Percentiles rank a stretch among this genome's conserved stretches.
Conservation (phyloP, 2,113 vertebrate genomes). For the Ceyx margarethae region DNA sequence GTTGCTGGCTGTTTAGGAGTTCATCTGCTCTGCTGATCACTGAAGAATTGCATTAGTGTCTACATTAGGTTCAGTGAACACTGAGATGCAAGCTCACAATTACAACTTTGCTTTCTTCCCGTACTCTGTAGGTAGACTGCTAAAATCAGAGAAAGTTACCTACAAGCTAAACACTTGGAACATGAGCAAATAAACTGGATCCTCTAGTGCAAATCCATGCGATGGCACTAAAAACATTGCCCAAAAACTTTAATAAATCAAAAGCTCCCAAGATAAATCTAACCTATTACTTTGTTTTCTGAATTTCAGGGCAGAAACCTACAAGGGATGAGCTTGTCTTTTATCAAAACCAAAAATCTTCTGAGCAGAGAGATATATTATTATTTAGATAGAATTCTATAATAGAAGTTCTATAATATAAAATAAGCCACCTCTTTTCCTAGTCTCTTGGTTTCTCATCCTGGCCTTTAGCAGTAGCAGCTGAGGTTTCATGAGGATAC, state of each 20-base stretch:
- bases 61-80: background rate
- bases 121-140: background rate
- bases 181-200: background rate
- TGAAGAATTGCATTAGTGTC: background rate
- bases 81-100: background rate
- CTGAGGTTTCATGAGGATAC: background rate
- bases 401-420: background rate
- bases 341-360: background rate
- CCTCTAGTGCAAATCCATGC: background rate
- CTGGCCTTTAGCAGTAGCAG: background rate
- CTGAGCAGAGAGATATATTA: background rate
- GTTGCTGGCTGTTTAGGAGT: background rate
- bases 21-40: background rate
- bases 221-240: background rate
- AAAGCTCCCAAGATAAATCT: background rate
- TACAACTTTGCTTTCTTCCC: background rate
- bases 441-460: background rate
- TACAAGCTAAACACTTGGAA: background rate
- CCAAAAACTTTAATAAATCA: background rate
- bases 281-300: background rate
- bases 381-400: too few species aligned
- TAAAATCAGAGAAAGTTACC: background rate
- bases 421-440: background rate
- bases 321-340: background rate
- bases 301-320: background rate